These are phyloP conservation scores for Troides oblongomaculatus DNA, from an alignment of 2,888 invertebrate species.

Conservation along the genomic window DNA sequence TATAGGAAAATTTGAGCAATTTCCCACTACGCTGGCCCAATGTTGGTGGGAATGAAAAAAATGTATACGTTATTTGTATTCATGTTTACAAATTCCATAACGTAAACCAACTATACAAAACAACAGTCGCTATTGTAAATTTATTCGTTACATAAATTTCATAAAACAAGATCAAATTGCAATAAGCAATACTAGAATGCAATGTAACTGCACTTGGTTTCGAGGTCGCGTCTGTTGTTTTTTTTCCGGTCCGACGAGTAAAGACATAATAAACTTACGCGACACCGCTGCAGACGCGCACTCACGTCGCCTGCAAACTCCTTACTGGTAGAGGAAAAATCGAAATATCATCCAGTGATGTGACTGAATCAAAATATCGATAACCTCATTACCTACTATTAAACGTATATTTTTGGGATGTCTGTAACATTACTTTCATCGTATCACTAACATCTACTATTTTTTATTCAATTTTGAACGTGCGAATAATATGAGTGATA, in stretches of 20 bases:
- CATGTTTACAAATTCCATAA: background rate
- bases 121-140: background rate
- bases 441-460: background rate
- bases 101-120: background rate
- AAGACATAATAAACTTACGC: slow-evolving; percentile 36
- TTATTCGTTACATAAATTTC: background rate
- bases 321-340: slow-evolving; percentile 30
- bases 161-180: background rate
- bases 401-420: too few relatives aligned
- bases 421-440: too few relatives aligned
- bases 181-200: slow-evolving; percentile 24
- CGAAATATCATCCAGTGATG: slow-evolving; percentile 17
- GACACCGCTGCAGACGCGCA: slow-evolving; percentile 32
- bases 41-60: too few relatives aligned
- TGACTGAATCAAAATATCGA: slow-evolving; percentile 12
- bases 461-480: background rate
- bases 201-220: slow-evolving; percentile 30
- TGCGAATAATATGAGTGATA: background rate
- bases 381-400: background rate
- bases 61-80: too few relatives aligned
- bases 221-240: slow-evolving; percentile 27
- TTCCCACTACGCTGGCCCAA: too few relatives aligned
- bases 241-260: slow-evolving; percentile 29
- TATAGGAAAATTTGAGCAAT: too few relatives aligned
- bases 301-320: slow-evolving; percentile 31